phyloP scores from a whole-genome alignment of 2,113 vertebrate genomes.

The Ailurus styani region DNA sequence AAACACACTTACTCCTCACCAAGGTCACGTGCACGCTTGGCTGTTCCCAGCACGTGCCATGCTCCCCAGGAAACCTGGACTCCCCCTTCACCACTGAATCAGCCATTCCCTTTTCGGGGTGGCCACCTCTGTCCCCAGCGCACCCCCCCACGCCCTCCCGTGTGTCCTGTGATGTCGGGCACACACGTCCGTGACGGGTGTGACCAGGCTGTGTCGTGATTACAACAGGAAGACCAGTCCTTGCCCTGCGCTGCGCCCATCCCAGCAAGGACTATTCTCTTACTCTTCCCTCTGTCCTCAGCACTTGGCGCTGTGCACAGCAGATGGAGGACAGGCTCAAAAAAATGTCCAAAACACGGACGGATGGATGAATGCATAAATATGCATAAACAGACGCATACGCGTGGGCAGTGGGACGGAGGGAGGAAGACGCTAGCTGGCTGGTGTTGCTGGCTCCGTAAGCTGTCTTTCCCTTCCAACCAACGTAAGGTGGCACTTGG shows the following conservation, averaged over 20 bases:
- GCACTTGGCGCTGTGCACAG: not conserved
- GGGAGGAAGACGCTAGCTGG: rapidly evolving
- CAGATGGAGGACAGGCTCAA: not conserved
- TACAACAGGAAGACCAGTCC: rapidly evolving
- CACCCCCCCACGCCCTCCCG: too few species aligned
- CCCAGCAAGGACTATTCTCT: not conserved
- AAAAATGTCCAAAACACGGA: not conserved
- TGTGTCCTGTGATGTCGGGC: not conserved
- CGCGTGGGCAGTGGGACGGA: rapidly evolving
- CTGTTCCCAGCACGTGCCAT: rapidly evolving
- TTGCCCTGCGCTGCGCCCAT: rapidly evolving
- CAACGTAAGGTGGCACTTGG: not conserved
- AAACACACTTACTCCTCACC: not conserved
- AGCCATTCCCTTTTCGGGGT: not conserved
- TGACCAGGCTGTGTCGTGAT: not conserved
- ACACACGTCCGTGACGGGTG: rapidly evolving
- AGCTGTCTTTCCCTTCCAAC: not conserved
- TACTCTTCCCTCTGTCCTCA: not conserved
- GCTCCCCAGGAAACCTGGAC: not conserved
- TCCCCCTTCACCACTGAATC: not conserved
- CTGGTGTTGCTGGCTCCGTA: not conserved
- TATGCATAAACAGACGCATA: not conserved
- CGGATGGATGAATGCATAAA: not conserved
- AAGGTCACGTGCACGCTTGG: not conserved
- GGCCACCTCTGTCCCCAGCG: not conserved